A percentile compares a stretch with the other conserved stretches of the same genome.
phyloP scores from a whole-genome alignment of 1,140 invertebrate genomes.

The Drosophila athabasca region DNA sequence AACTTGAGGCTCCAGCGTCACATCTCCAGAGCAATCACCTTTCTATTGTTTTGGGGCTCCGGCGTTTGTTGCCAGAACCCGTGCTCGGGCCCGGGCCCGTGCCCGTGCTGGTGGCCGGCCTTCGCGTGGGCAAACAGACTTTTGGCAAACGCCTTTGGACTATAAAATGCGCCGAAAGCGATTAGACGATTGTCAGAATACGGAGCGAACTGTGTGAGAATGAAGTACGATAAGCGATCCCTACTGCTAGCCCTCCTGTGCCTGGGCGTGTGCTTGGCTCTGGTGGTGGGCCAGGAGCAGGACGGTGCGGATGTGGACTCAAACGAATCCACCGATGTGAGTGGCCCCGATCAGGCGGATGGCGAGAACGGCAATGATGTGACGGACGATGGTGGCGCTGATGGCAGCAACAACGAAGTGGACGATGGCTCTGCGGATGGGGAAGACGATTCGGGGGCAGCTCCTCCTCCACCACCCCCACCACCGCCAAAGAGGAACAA shows the following conservation, averaged over 20 bases:
- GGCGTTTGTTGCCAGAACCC: conserved; percentile 2
- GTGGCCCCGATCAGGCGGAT: neutral
- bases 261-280: conserved; percentile 24
- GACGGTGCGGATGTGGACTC: neutral
- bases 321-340: neutral
- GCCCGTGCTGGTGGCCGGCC: neutral
- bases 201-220: conserved; percentile 14
- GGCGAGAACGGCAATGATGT: too few relatives aligned
- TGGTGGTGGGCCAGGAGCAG: neutral
- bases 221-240: conserved; percentile 55
- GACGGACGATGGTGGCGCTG: neutral
- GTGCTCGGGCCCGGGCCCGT: too few relatives aligned
- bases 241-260: conserved; percentile 44
- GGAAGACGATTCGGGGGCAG: neutral
- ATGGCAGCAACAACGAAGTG: neutral
- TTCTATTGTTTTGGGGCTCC: conserved; percentile 4
- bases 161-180: conserved; percentile 43
- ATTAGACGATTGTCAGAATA: conserved; percentile 20
- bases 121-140: conserved; percentile 31
- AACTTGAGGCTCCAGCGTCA: too few relatives aligned
- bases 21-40: too few relatives aligned
- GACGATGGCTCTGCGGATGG: neutral
- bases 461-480: neutral
- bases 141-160: neutral
- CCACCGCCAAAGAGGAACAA: neutral